These are phyloP conservation scores for Danio choprae DNA, from an alignment of 2,797 vertebrate species.

Conservation along the genomic window DNA sequence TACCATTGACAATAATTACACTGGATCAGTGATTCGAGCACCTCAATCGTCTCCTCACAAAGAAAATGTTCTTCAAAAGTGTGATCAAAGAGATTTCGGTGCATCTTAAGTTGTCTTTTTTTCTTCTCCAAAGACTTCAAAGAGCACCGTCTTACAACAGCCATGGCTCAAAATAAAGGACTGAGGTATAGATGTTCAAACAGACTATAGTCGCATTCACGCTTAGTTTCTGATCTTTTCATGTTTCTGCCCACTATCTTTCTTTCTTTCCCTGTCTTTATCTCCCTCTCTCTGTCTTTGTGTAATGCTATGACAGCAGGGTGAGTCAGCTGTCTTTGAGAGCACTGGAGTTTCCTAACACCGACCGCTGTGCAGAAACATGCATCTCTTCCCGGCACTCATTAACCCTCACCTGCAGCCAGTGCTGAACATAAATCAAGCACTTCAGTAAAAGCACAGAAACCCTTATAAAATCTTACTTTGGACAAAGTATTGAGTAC, in stretches of 20 bases:
- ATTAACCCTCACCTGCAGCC: slow-evolving; percentile 40
- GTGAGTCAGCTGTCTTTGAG: slow-evolving; percentile 48
- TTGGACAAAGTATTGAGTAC: too few species aligned
- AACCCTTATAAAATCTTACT: too few species aligned
- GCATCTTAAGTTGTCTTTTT: slow-evolving; percentile 68
- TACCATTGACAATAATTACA: slow-evolving; percentile 39
- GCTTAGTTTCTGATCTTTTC: slow-evolving; percentile 32
- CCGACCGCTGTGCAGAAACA: slow-evolving; percentile 29
- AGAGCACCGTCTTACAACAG: slow-evolving; percentile 70
- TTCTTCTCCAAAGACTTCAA: slow-evolving; percentile 74
- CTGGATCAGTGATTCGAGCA: slow-evolving; percentile 22
- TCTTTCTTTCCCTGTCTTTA: slow-evolving; percentile 25
- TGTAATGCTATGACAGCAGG: slow-evolving; percentile 44
- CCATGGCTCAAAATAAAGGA: slow-evolving; percentile 63
- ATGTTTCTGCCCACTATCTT: slow-evolving; percentile 38
- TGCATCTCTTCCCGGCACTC: slow-evolving; percentile 29
- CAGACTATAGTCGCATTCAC: slow-evolving; percentile 53
- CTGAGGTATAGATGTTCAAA: slow-evolving; percentile 44
- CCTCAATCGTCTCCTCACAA: slow-evolving; percentile 67
- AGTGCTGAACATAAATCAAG: too few species aligned
- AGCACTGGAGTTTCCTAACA: slow-evolving; percentile 49
- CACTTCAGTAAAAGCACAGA: too few species aligned
- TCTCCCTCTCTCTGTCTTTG: slow-evolving; percentile 31
- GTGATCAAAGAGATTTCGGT: slow-evolving; percentile 75
- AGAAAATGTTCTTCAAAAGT: slow-evolving; percentile 71